Percentiles rank a stretch among this genome's conserved stretches.
phyloP scores from a whole-genome alignment of 2,113 vertebrate genomes.

The Morone chrysops region DNA sequence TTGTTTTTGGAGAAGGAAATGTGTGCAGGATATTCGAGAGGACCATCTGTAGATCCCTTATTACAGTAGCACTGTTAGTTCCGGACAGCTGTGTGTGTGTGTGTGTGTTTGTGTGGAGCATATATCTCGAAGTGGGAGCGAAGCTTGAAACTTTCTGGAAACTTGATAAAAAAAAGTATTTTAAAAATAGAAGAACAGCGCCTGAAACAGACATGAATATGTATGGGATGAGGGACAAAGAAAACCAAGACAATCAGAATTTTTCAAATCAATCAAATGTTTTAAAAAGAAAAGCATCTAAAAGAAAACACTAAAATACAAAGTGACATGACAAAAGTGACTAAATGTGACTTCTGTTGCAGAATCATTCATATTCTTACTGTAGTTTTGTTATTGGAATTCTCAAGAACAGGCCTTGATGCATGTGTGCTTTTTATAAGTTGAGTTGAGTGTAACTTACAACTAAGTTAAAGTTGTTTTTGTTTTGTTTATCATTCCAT shows the following conservation, averaged over 20 bases:
- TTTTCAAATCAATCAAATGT: too few relatives aligned
- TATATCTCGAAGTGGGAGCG: background rate
- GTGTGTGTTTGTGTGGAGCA: background rate
- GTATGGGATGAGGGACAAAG: background rate
- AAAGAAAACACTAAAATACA: too few relatives aligned
- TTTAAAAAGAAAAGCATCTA: too few relatives aligned
- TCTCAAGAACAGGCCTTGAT: too few relatives aligned
- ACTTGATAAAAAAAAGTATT: slow-evolving; percentile 10
- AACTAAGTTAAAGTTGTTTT: too few relatives aligned
- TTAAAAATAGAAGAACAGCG: background rate
- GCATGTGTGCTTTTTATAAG: too few relatives aligned
- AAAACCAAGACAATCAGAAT: background rate
- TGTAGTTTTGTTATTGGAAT: too few relatives aligned
- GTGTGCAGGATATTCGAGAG: slow-evolving; percentile 77
- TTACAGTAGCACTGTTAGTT: slow-evolving; percentile 37
- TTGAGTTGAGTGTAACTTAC: too few relatives aligned
- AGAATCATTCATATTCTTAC: too few relatives aligned
- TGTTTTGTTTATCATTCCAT: background rate
- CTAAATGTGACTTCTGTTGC: too few relatives aligned
- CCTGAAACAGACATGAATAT: background rate
- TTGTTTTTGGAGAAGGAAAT: slow-evolving; percentile 79
- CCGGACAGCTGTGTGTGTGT: slow-evolving; percentile 39
- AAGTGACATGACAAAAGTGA: too few relatives aligned
- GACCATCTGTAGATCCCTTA: slow-evolving; percentile 75
- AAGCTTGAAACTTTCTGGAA: slow-evolving; percentile 44